Evolutionary conservation across 2,888 invertebrate species (phyloP).

Genomic region (Geotrupes spiniger): DNA sequence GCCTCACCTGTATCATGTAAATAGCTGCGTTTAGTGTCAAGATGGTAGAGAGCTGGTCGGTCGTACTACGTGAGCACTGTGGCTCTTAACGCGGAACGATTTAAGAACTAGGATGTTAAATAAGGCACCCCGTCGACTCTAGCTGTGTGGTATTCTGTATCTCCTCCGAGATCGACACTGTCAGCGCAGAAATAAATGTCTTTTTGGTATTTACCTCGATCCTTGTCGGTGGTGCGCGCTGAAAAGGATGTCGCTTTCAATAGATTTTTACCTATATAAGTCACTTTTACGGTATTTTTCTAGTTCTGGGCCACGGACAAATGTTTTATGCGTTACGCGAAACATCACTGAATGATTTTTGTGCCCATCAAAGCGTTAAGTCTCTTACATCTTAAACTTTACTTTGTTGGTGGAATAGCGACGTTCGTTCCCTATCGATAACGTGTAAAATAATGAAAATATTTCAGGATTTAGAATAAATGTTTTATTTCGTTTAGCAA

Average conservation of each 20-base stretch:
- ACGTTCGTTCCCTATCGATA: too few species aligned
- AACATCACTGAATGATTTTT: too few species aligned
- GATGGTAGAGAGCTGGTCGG: slow-evolving; percentile 38
- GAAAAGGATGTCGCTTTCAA: slow-evolving; percentile 27
- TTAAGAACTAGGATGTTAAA: slow-evolving; percentile 30
- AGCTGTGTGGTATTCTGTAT: slow-evolving; percentile 49
- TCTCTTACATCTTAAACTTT: too few species aligned
- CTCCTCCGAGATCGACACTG: slow-evolving; percentile 45
- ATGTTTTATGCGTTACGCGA: too few species aligned
- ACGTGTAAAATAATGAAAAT: too few species aligned
- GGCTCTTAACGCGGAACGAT: slow-evolving; percentile 28
- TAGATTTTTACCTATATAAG: neutral
- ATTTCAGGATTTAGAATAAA: too few species aligned
- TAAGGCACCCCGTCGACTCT: slow-evolving; percentile 41
- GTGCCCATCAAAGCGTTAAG: too few species aligned
- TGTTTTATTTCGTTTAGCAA: too few species aligned
- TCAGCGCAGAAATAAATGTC: slow-evolving; percentile 50
- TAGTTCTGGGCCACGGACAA: too few species aligned
- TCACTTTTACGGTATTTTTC: neutral
- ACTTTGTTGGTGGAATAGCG: too few species aligned
- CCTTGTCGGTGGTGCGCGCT: slow-evolving; percentile 42
- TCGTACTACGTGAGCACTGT: slow-evolving; percentile 30
- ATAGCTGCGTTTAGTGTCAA: slow-evolving; percentile 49
- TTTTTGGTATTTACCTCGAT: slow-evolving; percentile 37
- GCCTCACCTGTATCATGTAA: slow-evolving; percentile 49